phyloP scores from a whole-genome alignment of 2,113 vertebrate genomes.

The Ammodytes dubius region DNA sequence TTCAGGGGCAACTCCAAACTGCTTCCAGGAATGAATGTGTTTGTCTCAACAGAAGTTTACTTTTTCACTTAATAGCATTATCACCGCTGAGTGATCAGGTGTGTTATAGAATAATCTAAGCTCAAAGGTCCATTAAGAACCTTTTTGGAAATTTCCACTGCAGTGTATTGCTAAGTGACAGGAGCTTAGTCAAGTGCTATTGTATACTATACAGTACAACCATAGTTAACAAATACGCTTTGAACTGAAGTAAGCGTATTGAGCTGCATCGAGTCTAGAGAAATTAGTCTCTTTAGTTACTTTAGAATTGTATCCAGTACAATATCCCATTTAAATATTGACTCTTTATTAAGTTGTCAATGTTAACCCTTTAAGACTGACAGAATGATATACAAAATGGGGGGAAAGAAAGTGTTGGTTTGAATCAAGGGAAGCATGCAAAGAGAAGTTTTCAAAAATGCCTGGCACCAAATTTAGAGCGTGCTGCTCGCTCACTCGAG shows the following conservation, averaged over 20 bases:
- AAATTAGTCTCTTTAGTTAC: background rate
- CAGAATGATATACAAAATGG: slow-evolving; percentile 11
- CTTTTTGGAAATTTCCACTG: too few relatives aligned
- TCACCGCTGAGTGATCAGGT: too few relatives aligned
- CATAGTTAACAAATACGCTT: background rate
- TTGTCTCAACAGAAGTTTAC: too few relatives aligned
- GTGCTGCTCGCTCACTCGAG: slow-evolving; percentile 1
- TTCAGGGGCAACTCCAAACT: too few relatives aligned
- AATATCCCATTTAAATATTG: slow-evolving; percentile 3
- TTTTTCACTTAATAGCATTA: too few relatives aligned
- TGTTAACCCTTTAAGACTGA: background rate
- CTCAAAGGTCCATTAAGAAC: too few relatives aligned
- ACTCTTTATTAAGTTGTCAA: background rate
- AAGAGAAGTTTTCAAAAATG: slow-evolving; percentile 46
- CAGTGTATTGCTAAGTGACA: too few relatives aligned
- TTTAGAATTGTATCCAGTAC: background rate
- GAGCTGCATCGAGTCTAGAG: background rate
- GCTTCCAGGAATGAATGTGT: too few relatives aligned
- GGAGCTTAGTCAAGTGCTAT: too few relatives aligned
- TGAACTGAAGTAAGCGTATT: background rate
- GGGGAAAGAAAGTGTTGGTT: slow-evolving; percentile 26
- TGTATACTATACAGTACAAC: too few relatives aligned
- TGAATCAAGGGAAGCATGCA: slow-evolving; percentile 51
- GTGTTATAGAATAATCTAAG: too few relatives aligned
- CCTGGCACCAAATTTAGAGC: slow-evolving; percentile 47